Conservation (phyloP, 2,113 vertebrate genomes). For the Nestor notabilis region DNA sequence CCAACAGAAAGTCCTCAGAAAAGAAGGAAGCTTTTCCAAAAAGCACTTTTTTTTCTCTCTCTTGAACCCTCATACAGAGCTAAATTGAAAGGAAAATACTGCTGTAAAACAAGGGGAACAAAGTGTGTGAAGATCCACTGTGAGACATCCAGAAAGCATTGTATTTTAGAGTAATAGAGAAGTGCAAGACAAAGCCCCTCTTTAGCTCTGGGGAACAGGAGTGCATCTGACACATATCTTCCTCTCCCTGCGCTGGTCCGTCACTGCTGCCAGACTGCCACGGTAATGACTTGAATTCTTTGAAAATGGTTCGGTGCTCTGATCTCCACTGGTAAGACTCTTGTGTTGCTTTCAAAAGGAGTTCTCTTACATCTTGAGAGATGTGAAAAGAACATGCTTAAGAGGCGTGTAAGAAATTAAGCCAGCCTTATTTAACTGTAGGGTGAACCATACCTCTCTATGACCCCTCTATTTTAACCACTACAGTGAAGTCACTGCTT, state of each 20-base stretch:
- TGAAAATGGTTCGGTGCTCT: not conserved
- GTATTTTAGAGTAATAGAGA: not conserved
- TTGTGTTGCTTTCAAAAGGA: not conserved
- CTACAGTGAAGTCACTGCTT: not conserved
- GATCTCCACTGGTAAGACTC: not conserved
- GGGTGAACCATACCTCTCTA: not conserved
- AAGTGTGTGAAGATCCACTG: not conserved
- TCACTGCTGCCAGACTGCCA: not conserved
- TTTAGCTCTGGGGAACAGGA: not conserved
- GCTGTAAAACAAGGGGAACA: not conserved
- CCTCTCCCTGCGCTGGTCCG: not conserved
- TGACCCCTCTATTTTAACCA: not conserved
- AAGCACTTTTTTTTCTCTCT: not conserved
- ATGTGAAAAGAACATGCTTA: not conserved
- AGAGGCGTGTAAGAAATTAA: not conserved
- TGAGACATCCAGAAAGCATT: not conserved
- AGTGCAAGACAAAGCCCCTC: not conserved
- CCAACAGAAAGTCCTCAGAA: not conserved
- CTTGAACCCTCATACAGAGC: not conserved
- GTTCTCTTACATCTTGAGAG: not conserved
- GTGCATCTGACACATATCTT: not conserved
- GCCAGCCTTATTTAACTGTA: not conserved
- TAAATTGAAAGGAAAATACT: not conserved
- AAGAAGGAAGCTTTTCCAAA: not conserved
- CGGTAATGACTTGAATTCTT: rapidly evolving